These are phyloP conservation scores for Hozukius guyotensis DNA, from an alignment of 2,797 vertebrate species.

Conservation along the genomic window DNA sequence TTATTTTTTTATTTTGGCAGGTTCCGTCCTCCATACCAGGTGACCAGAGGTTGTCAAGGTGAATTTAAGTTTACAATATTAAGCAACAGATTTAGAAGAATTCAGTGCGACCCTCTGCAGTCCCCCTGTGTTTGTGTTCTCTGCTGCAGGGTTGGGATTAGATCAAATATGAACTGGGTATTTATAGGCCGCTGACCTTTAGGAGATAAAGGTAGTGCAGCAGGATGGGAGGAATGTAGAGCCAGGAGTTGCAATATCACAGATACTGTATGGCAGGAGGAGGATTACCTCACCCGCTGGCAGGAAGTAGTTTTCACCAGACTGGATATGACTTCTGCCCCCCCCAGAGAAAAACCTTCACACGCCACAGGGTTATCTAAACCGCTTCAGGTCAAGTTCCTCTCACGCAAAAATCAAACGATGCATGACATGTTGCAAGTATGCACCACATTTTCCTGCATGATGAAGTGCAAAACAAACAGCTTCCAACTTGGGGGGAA, in stretches of 20 bases:
- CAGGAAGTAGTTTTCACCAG: constrained; percentile 30
- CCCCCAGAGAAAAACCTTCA: constrained; percentile 3
- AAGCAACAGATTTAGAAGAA: neutral
- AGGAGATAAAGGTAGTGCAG: constrained; percentile 65
- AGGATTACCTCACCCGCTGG: constrained; percentile 50
- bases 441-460: neutral
- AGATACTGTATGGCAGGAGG: constrained; percentile 40
- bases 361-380: neutral
- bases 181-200: constrained; percentile 74
- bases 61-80: neutral
- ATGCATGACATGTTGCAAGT: neutral
- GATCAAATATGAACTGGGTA: constrained; percentile 66
- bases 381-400: neutral
- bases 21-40: neutral
- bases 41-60: neutral
- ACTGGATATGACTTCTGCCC: constrained; percentile 25
- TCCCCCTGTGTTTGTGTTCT: constrained; percentile 12
- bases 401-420: neutral
- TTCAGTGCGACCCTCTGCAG: neutral
- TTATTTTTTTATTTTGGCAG: too few relatives aligned
- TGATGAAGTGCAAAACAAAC: constrained; percentile 36
- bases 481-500: neutral
- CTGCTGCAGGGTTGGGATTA: constrained; percentile 44
- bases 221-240: constrained; percentile 50
- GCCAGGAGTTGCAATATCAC: constrained; percentile 43